phyloP scores from a whole-genome alignment of 2,113 vertebrate species.

The Sinocyclocheilus grahami region DNA sequence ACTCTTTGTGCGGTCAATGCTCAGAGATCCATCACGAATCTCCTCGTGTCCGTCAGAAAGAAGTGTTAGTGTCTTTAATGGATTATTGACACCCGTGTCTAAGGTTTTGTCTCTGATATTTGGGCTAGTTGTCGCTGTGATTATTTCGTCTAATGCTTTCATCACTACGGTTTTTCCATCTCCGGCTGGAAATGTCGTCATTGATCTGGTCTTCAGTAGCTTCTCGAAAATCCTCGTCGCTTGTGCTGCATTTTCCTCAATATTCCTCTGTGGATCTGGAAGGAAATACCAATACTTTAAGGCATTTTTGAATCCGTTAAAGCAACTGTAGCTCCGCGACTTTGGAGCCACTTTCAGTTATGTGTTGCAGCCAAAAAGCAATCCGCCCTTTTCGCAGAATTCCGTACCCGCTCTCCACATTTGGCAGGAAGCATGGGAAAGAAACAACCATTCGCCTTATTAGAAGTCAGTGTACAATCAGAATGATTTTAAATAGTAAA shows the following conservation, averaged over 20 bases:
- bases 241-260: background rate
- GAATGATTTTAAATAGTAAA: background rate
- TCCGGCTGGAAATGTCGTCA: constrained; percentile 18
- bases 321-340: background rate
- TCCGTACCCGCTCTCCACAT: background rate
- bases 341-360: background rate
- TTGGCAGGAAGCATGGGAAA: background rate
- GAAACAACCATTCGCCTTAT: background rate
- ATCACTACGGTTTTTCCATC: constrained; percentile 25
- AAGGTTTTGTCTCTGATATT: constrained; percentile 17
- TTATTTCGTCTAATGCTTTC: constrained; percentile 3
- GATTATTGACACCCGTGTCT: constrained; percentile 1
- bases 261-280: constrained; percentile 33
- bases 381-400: background rate
- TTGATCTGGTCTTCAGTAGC: background rate
- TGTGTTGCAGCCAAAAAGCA: background rate
- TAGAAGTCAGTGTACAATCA: background rate
- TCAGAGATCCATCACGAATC: constrained; percentile 2
- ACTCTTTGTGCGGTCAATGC: background rate
- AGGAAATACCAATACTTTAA: background rate
- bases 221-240: background rate
- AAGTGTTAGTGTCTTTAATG: background rate
- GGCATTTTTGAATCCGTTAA: background rate
- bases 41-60: constrained; percentile 29
- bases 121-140: constrained; percentile 31